Conservation (phyloP, 2,797 vertebrate species). For the Sus cebifrons region DNA sequence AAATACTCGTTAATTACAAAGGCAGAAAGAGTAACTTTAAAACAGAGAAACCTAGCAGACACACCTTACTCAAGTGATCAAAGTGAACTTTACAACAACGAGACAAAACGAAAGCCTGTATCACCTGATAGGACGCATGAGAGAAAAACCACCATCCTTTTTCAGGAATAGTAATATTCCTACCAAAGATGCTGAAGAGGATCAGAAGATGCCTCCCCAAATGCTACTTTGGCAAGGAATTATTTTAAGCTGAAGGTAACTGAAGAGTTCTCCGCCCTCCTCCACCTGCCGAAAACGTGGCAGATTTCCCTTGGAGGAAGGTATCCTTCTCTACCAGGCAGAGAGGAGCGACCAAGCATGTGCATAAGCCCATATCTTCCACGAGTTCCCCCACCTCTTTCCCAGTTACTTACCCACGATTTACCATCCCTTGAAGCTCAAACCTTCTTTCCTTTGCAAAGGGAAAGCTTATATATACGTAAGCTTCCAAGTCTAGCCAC, state of each 20-base stretch:
- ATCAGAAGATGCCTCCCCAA: not conserved
- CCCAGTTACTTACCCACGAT: not conserved
- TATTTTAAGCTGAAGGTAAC: constrained; percentile 25
- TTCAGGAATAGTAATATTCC: not conserved
- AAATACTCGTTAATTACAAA: constrained; percentile 44
- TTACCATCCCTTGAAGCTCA: not conserved
- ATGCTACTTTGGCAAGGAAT: not conserved
- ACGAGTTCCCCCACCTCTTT: not conserved
- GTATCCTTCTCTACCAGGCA: not conserved
- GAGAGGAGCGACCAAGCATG: not conserved
- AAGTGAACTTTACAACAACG: not conserved
- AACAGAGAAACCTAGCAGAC: not conserved
- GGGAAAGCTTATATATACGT: too few species aligned
- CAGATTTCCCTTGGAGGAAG: not conserved
- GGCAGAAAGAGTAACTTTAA: not conserved
- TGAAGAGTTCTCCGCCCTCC: not conserved
- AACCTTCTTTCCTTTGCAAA: not conserved
- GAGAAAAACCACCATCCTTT: not conserved
- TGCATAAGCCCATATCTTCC: not conserved
- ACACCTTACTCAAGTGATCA: constrained; percentile 39
- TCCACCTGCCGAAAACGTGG: not conserved
- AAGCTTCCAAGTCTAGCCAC: not conserved
- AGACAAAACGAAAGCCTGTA: constrained; percentile 13
- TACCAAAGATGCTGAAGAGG: not conserved
- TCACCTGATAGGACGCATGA: not conserved